Conservation (phyloP, 2,797 vertebrate genomes). For the Coendou prehensilis region DNA sequence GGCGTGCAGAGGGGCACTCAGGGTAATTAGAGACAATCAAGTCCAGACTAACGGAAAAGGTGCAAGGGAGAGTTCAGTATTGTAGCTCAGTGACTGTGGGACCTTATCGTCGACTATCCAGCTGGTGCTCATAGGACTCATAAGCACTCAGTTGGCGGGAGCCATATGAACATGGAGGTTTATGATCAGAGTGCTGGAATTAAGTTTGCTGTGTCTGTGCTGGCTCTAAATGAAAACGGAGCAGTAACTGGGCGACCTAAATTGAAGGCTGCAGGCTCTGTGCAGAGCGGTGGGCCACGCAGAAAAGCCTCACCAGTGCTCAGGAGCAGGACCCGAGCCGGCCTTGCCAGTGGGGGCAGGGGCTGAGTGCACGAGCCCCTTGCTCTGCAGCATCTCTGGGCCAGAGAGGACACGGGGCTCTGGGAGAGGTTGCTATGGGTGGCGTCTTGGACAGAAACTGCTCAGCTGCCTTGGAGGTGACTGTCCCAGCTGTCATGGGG, state of each 20-base stretch:
- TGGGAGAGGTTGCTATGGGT: not conserved
- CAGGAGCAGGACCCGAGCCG: fast-evolving
- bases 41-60: constrained; percentile 70
- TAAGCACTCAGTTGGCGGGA: constrained; percentile 81
- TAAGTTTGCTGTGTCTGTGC: constrained; percentile 81
- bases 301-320: fast-evolving
- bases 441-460: fast-evolving
- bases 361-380: fast-evolving
- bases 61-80: constrained; percentile 70
- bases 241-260: not conserved
- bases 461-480: fast-evolving
- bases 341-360: too few species aligned
- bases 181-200: constrained; percentile 75
- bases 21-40: constrained; percentile 78
- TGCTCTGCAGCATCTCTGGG: too few species aligned
- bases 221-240: constrained; percentile 55
- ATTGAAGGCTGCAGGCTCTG: not conserved
- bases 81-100: constrained; percentile 78
- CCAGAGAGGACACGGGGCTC: not conserved
- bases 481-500: not conserved
- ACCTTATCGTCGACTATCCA: constrained; percentile 79
- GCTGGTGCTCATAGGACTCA: constrained; percentile 78
- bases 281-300: not conserved
- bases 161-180: constrained; percentile 74
- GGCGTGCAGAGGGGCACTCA: constrained; percentile 59